A percentile compares a stretch with the other conserved stretches of the same genome.
These are phyloP conservation scores for Bergia sp. DNA, from an alignment of 92 coral and sea anemone genomes.

Conservation along the genomic window DNA sequence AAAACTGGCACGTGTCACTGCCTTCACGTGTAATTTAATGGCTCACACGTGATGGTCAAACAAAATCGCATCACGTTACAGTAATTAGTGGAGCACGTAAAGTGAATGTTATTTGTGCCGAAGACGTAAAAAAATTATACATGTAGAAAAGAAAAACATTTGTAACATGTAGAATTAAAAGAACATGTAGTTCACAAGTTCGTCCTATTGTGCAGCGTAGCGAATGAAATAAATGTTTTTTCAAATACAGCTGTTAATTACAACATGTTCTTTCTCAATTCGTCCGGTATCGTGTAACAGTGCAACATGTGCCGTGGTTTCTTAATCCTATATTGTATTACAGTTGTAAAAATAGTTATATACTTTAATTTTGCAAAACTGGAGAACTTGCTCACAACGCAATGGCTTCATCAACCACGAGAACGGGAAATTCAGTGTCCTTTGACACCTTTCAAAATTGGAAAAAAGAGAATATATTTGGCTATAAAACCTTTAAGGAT, in stretches of 20 bases:
- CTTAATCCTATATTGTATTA: neutral
- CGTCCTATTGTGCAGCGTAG: too few relatives aligned
- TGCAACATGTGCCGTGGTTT: too few relatives aligned
- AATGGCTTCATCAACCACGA: conserved; percentile 35
- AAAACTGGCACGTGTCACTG: neutral
- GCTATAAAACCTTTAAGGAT: conserved; percentile 33
- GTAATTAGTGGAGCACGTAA: neutral
- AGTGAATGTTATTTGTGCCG: neutral
- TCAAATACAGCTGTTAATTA: neutral
- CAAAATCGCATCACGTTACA: neutral
- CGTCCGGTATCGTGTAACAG: neutral
- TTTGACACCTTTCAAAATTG: conserved; percentile 31
- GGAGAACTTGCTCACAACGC: neutral
- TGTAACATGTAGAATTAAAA: neutral
- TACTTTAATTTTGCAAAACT: neutral
- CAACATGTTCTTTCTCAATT: conserved; percentile 19
- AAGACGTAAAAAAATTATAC: neutral
- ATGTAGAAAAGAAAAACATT: neutral
- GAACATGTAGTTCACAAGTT: neutral
- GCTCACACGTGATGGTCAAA: neutral
- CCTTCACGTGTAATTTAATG: neutral
- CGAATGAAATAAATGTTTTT: too few relatives aligned
- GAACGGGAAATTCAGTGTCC: conserved; percentile 16
- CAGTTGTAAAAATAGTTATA: neutral
- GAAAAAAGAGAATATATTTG: conserved; percentile 16